Percentiles rank a stretch among this genome's conserved stretches.
Evolutionary conservation across 2,888 invertebrate species (phyloP).

Genomic region (Tanytarsus gracilentus): DNA sequence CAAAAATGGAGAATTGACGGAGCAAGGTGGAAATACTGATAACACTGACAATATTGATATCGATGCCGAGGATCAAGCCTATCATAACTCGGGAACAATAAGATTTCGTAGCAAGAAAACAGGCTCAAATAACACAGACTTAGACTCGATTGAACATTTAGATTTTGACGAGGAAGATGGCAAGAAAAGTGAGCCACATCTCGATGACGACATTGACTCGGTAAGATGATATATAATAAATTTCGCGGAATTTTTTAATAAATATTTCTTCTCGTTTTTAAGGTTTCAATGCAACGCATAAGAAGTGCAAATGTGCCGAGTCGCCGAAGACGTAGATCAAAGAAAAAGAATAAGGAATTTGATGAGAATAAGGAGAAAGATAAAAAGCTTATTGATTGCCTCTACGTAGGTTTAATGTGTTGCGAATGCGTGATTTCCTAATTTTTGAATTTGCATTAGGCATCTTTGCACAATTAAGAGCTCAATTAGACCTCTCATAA

Average conservation of each 20-base stretch:
- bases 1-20: constrained; percentile 17
- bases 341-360: constrained; percentile 26
- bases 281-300: constrained; percentile 22
- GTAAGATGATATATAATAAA: neutral
- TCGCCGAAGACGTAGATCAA: neutral
- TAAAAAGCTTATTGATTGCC: constrained; percentile 41
- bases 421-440: constrained; percentile 43
- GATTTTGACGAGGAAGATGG: constrained; percentile 19
- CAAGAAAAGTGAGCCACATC: neutral
- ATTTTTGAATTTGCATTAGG: too few relatives aligned
- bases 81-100: constrained; percentile 19
- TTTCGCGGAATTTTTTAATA: neutral
- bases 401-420: constrained; percentile 42
- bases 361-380: constrained; percentile 34
- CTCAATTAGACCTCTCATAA: too few relatives aligned
- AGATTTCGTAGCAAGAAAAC: constrained; percentile 19
- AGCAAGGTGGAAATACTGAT: constrained; percentile 1
- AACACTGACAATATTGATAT: constrained; percentile 23
- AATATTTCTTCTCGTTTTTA: neutral
- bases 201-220: constrained; percentile 28
- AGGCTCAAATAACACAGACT: constrained; percentile 24
- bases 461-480: too few relatives aligned
- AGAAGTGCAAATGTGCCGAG: constrained; percentile 1
- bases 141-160: constrained; percentile 30
- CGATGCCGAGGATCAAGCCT: neutral